These are phyloP conservation scores for Homalodisca vitripennis DNA, from an alignment of 1,140 invertebrate species.

Conservation along the genomic window DNA sequence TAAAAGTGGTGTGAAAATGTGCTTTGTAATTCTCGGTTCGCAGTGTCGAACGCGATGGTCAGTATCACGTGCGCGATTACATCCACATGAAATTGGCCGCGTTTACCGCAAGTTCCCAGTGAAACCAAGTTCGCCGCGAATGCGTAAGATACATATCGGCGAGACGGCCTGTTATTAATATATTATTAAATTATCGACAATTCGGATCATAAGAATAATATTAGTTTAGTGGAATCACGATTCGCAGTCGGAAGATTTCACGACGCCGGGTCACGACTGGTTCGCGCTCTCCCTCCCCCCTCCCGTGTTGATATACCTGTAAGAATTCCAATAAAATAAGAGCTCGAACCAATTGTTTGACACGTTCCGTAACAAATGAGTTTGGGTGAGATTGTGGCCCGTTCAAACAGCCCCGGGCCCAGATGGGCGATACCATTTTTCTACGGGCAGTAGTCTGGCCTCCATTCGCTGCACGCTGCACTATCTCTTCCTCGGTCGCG, in stretches of 20 bases:
- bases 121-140: not conserved
- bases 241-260: conserved; percentile 1
- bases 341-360: conserved; percentile 27
- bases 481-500: too few relatives aligned
- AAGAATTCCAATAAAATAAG: conserved; percentile 27
- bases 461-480: too few relatives aligned
- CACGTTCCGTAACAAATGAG: conserved; percentile 27
- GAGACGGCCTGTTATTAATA: conserved; percentile 30
- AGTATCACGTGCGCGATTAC: not conserved
- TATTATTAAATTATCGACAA: conserved; percentile 32
- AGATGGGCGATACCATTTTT: not conserved
- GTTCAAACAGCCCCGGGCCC: not conserved
- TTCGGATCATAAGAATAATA: conserved; percentile 33
- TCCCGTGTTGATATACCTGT: conserved; percentile 11
- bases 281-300: not conserved
- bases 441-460: not conserved
- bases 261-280: not conserved
- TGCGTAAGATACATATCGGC: conserved; percentile 6
- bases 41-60: not conserved
- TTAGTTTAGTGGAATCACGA: conserved; percentile 33
- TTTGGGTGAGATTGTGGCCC: not conserved
- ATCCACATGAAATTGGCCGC: conserved; percentile 14
- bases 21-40: too few relatives aligned
- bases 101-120: not conserved
- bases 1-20: conserved; percentile 11